Base-by-base conservation (phyloP, 1,140 invertebrate genomes). In the Ridgeia piscesae region DNA sequence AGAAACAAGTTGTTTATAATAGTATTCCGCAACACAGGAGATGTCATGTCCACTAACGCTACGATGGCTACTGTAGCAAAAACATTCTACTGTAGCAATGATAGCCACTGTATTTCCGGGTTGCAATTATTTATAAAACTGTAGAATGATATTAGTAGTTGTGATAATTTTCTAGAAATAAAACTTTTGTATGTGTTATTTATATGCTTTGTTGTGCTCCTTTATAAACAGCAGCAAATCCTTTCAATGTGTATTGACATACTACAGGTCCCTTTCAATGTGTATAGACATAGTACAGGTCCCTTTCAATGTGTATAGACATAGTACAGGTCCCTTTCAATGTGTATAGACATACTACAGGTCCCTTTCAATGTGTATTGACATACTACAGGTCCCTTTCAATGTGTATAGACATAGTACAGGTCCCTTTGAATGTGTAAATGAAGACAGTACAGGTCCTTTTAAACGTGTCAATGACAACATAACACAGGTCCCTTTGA, bases 101-200 rank as follows among this genome's bases (percentile, higher is more conserved):
- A 77, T 77, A 6, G 42, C 42, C 11, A 42, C 42, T 42, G 42
- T 42, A 42, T 42, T 6, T 42, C 42, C 42, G 42, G 42, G 42
- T 42, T 77, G 58, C 58, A 77, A 77, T 77, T 77, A 77, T 77
- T 77, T 77, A 77, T 77, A 21, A 77, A 77, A 77, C 58, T 17
- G 21, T 50, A 77, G 58, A 77, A 77, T 77, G 58, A 77, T 77
- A 77, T 77, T 77, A 77, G 58, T 77, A 77, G 58, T 77, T 77
- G 58, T 77, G 58, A 77, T 77, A 77, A 77, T 77, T 77, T 77
- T 77, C 8, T 77, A 77, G 58, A 77, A 77, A 77, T 77, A 77
- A 77, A 77, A 77, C 58, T 77, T 77, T 77, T 77, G 58, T 77
- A 77, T 77, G 58, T 77, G 58, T 77, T 77, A 77, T 77, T 77